A percentile compares a stretch with the other conserved stretches of the same genome.
phyloP scores from a whole-genome alignment of 2,888 invertebrate species.

The Ophraella communa region DNA sequence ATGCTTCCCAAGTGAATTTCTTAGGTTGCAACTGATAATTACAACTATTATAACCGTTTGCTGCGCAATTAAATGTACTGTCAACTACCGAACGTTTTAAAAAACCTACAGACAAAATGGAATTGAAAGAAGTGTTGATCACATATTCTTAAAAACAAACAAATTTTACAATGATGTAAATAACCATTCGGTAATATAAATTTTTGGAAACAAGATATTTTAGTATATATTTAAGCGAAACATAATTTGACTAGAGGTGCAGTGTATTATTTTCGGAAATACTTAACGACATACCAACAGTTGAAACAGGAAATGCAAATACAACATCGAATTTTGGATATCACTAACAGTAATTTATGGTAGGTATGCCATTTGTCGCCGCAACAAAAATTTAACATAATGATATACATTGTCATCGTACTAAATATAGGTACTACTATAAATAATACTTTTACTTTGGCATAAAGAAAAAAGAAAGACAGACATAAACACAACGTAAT shows the following conservation, averaged over 20 bases:
- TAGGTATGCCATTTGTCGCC: constrained; percentile 17
- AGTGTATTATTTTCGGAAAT: neutral
- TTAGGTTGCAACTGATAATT: too few relatives aligned
- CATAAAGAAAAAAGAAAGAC: constrained; percentile 17
- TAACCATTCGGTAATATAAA: neutral
- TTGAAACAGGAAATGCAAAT: constrained; percentile 20
- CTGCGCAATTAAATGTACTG: too few relatives aligned
- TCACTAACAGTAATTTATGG: constrained; percentile 16
- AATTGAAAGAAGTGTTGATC: too few relatives aligned
- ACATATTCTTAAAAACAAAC: too few relatives aligned
- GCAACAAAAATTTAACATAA: constrained; percentile 17
- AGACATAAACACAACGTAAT: constrained; percentile 25
- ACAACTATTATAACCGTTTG: too few relatives aligned
- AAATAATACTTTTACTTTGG: neutral
- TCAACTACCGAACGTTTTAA: too few relatives aligned
- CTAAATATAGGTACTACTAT: constrained; percentile 21
- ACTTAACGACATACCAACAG: neutral
- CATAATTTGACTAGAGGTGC: neutral
- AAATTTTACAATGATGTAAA: too few relatives aligned
- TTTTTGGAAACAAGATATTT: neutral
- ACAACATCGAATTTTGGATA: constrained; percentile 8
- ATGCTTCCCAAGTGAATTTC: too few relatives aligned
- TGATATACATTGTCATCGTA: constrained; percentile 7
- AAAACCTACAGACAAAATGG: too few relatives aligned
- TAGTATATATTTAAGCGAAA: neutral